These are phyloP conservation scores for Phenganax stokvisi DNA, from an alignment of 92 coral and sea anemone genomes.

Conservation along the genomic window DNA sequence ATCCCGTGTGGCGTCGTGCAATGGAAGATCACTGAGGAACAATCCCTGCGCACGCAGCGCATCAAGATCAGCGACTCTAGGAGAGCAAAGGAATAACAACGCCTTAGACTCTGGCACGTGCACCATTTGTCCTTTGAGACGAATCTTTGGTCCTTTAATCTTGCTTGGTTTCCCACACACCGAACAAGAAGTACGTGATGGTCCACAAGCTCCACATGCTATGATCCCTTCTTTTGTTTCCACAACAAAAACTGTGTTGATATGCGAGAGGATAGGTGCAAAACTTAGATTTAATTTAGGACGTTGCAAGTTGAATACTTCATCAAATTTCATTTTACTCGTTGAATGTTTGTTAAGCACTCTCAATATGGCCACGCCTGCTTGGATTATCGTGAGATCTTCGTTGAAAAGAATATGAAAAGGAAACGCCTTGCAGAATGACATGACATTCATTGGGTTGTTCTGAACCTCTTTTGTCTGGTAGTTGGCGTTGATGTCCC, in stretches of 20 bases:
- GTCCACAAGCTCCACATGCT: not conserved
- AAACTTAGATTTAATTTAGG: slow-evolving; percentile 78
- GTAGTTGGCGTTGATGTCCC: slow-evolving; percentile 37
- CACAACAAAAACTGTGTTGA: slow-evolving; percentile 85
- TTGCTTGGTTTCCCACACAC: slow-evolving; percentile 30
- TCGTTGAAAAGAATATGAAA: slow-evolving; percentile 92
- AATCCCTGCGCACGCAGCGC: slow-evolving; percentile 63
- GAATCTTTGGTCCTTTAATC: slow-evolving; percentile 46
- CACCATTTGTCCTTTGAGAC: slow-evolving; percentile 98
- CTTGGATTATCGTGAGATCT: slow-evolving; percentile 71
- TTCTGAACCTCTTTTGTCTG: slow-evolving; percentile 17
- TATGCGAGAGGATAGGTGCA: slow-evolving; percentile 68
- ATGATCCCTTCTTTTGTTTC: slow-evolving; percentile 55
- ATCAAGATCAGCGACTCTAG: slow-evolving; percentile 69
- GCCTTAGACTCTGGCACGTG: slow-evolving; percentile 74
- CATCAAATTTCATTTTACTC: slow-evolving; percentile 60
- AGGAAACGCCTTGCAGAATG: slow-evolving; percentile 95
- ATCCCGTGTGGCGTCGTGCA: slow-evolving; percentile 98
- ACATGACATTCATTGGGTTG: slow-evolving; percentile 60
- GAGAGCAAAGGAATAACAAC: slow-evolving; percentile 87
- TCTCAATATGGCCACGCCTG: slow-evolving; percentile 79
- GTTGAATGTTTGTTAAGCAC: slow-evolving; percentile 55
- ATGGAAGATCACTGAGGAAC: slow-evolving; percentile 78
- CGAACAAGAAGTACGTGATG: slow-evolving; percentile 9
- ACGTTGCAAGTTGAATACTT: slow-evolving; percentile 69